Evolutionary conservation across 2,797 vertebrate genomes (phyloP).

Genomic region (Mus caroli): DNA sequence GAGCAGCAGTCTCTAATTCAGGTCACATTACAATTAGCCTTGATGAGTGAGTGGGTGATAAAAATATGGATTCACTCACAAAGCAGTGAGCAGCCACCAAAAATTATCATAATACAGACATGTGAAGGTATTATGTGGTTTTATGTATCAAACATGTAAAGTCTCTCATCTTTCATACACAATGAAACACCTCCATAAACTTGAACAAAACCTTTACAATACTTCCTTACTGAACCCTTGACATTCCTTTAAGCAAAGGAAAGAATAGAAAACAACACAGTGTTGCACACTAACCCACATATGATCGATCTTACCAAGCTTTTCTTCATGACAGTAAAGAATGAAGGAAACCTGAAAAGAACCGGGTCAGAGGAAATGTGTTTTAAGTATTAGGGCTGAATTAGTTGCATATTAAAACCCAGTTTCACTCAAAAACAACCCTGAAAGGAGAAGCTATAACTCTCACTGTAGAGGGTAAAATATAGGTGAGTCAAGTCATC

Average conservation of each 20-base stretch:
- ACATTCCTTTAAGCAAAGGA: background rate
- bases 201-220: background rate
- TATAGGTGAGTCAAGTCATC: background rate
- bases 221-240: background rate
- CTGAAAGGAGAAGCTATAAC: background rate
- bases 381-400: background rate
- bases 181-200: background rate
- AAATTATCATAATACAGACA: background rate
- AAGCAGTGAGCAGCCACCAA: background rate
- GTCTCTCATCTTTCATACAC: background rate
- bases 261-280: background rate
- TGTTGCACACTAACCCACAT: background rate
- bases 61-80: background rate
- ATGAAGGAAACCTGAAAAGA: background rate
- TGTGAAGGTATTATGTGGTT: background rate
- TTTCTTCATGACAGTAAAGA: background rate
- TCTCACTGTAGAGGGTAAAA: background rate
- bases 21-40: background rate
- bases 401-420: background rate
- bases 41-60: background rate
- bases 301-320: background rate
- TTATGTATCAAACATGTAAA: background rate
- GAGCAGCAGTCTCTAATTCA: background rate
- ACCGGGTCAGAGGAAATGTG: background rate
- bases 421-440: slow-evolving; percentile 19